Conservation (phyloP, 2,888 invertebrate species). For the Caenorhabditis zanzibari region DNA sequence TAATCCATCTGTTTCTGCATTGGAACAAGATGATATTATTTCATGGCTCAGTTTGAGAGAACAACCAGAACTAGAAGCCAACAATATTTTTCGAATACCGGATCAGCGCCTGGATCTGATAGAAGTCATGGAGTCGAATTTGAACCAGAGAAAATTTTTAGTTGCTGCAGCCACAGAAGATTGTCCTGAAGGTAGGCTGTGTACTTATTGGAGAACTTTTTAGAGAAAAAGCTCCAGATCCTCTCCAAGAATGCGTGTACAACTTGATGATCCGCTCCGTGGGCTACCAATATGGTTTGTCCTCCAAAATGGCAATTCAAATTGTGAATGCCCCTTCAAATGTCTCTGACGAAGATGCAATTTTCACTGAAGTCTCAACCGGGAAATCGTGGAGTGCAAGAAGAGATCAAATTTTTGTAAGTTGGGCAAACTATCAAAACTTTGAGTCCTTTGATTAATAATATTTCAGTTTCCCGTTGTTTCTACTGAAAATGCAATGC, state of each 20-base stretch:
- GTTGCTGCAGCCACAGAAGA: conserved; percentile 76
- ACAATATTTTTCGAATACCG: conserved; percentile 71
- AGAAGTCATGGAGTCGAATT: conserved; percentile 77
- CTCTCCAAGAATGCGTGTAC: conserved; percentile 75
- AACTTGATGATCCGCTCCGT: conserved; percentile 76
- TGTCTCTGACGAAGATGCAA: conserved; percentile 90
- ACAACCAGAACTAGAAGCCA: conserved; percentile 81
- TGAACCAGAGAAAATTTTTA: conserved; percentile 82
- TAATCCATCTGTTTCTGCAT: conserved; percentile 87
- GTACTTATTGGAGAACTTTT: too few relatives aligned
- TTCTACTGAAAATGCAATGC: conserved; percentile 86
- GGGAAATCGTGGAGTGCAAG: conserved; percentile 69
- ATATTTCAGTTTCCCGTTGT: conserved; percentile 92
- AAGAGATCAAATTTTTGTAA: conserved; percentile 69
- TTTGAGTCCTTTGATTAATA: too few relatives aligned
- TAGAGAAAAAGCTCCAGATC: too few relatives aligned
- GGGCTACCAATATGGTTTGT: conserved; percentile 80
- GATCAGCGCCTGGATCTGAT: conserved; percentile 48
- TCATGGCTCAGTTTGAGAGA: conserved; percentile 88
- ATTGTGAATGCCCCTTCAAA: conserved; percentile 92
- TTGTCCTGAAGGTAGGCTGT: conserved; percentile 80
- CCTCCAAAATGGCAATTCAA: conserved; percentile 81
- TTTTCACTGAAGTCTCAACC: conserved; percentile 72
- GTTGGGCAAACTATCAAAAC: too few relatives aligned
- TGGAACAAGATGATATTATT: conserved; percentile 92